Evolutionary conservation across 1,140 invertebrate genomes (phyloP).

Genomic region (Drosophila murphyi): DNA sequence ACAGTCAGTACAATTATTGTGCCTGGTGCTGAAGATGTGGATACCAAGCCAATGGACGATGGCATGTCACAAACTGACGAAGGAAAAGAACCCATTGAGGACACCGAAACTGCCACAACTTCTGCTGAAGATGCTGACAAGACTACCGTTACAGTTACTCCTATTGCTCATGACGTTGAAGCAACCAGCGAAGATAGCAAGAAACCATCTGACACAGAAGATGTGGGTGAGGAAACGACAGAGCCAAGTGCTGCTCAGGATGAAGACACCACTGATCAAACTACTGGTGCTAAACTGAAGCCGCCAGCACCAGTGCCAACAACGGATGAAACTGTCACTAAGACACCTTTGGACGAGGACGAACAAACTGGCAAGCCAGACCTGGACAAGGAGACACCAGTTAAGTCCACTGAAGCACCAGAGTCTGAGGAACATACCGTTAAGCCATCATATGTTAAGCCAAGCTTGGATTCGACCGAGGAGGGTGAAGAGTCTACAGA

Average conservation of each 20-base stretch:
- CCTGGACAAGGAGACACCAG: conserved; percentile 43
- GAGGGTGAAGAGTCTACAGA: conserved; percentile 71
- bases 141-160: conserved; percentile 43
- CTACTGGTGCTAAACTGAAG: conserved; percentile 49
- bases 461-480: conserved; percentile 70
- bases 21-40: conserved; percentile 51
- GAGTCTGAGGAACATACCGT: conserved; percentile 22
- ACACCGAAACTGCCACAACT: conserved; percentile 39
- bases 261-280: conserved; percentile 47
- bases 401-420: conserved; percentile 36
- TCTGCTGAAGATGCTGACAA: conserved; percentile 51
- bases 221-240: conserved; percentile 40
- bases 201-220: conserved; percentile 45
- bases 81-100: conserved; percentile 28
- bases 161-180: conserved; percentile 51
- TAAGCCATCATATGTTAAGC: conserved; percentile 39
- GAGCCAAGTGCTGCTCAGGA: conserved; percentile 27
- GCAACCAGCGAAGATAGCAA: conserved; percentile 45
- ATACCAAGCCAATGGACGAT: conserved; percentile 63
- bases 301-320: conserved; percentile 32
- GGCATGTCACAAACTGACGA: conserved; percentile 49
- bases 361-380: conserved; percentile 41
- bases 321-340: conserved; percentile 29
- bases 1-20: conserved; percentile 44
- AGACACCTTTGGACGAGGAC: conserved; percentile 41